phyloP scores from a whole-genome alignment of 2,888 invertebrate genomes.

The Aproaerema taeniolella region DNA sequence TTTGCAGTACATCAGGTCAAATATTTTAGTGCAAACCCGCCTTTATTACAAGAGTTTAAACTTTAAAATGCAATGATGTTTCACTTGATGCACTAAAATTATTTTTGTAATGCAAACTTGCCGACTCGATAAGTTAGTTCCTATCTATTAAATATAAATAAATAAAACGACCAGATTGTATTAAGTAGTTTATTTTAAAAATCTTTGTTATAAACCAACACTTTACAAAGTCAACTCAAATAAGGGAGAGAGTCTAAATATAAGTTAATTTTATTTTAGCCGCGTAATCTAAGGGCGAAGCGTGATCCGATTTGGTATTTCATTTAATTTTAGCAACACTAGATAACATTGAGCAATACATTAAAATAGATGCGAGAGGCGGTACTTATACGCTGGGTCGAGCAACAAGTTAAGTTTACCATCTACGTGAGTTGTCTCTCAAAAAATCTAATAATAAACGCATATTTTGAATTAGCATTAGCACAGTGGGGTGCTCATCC shows the following conservation, averaged over 20 bases:
- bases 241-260: conserved; percentile 29
- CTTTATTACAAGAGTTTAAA: too few species aligned
- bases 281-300: conserved; percentile 24
- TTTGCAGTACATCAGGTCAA: too few species aligned
- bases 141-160: conserved; percentile 8
- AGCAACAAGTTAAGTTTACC: too few species aligned
- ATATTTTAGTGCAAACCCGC: too few species aligned
- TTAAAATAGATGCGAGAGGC: conserved; percentile 15
- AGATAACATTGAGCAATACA: conserved; percentile 64
- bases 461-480: too few species aligned
- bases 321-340: conserved; percentile 49
- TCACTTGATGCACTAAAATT: neutral
- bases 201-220: conserved; percentile 76
- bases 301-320: conserved; percentile 48
- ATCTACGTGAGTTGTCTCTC: too few species aligned
- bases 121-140: conserved; percentile 6
- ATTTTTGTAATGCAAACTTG: conserved; percentile 3
- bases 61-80: too few species aligned
- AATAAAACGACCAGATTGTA: conserved; percentile 55
- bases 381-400: too few species aligned
- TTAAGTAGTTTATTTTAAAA: conserved; percentile 75
- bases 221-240: conserved; percentile 66
- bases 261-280: conserved; percentile 21
- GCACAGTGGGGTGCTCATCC: too few species aligned
- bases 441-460: too few species aligned